Evolutionary conservation across 2,113 vertebrate genomes (phyloP), one percentile per base, ranked within the genome.

Genomic region (Oplegnathus fasciatus): DNA sequence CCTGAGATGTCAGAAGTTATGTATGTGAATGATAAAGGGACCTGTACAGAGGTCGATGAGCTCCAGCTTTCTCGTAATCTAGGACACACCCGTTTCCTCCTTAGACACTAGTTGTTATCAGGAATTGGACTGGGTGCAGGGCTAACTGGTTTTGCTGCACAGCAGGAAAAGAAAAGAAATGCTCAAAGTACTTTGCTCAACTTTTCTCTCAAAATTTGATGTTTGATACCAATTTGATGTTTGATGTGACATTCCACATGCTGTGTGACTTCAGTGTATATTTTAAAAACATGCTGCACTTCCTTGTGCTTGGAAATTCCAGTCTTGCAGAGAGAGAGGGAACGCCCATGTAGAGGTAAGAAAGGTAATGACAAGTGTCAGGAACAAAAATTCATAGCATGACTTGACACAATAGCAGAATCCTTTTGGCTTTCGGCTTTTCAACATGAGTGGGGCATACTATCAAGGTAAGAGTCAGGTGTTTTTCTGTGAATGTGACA

Each of bases 401-500:
- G 5, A 65, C 9, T 6, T 10, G 54, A 52, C 44, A 20, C 9
- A 40, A 0, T 1, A 7, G 7, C 30, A 50, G 42, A n/a, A 28
- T 15, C n/a, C 42, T 6, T 17, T 50, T 7, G 20, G 40, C 42
- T 46, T 54, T 10, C 6, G 8, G 50, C 10, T 62, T 30, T 57
- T 61, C 71, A 87, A 26, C 46, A 90, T 87, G 85, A 74, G 28
- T 2, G 1, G 0, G 3, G 13, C 9, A 5, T 2, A 52, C 18
- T 24, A 80, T 20, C 13, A 57, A 9, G 79, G 85, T 90, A 87
- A 85, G 75, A 75, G 34, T 20, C 9, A 1, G 2, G 14, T 8
- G 30, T n/a, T 48, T 30, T 57, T 58, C 34, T 57, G 60, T n/a
- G 18, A 46, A 28, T 30, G 17, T 30, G 14, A 17, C 42, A 28